A percentile compares a stretch with the other conserved stretches of the same genome.
Conservation (phyloP, 2,888 invertebrate species). For the Thecocarcelia acutangulata region DNA sequence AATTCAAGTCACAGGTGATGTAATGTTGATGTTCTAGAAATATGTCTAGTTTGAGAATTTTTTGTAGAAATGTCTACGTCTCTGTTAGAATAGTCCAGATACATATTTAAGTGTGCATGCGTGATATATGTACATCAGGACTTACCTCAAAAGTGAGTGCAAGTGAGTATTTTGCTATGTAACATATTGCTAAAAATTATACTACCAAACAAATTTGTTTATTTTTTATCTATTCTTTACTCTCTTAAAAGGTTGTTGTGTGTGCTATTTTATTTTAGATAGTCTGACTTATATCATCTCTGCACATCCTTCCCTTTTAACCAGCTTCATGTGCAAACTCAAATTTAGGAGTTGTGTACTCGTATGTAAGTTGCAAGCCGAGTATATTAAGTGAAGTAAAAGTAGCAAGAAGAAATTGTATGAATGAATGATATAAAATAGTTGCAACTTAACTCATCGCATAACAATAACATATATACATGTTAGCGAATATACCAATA, state of each 20-base stretch:
- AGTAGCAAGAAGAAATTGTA: constrained; percentile 50
- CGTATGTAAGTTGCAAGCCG: constrained; percentile 1
- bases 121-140: not conserved
- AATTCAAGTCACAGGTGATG: too few relatives aligned
- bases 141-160: constrained; percentile 7
- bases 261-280: constrained; percentile 43
- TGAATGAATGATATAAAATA: constrained; percentile 62
- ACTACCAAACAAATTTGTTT: constrained; percentile 57
- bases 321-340: constrained; percentile 7
- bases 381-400: constrained; percentile 35
- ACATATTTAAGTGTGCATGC: not conserved
- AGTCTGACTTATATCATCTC: constrained; percentile 64
- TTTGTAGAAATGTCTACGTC: constrained; percentile 7
- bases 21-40: too few relatives aligned
- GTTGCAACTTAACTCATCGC: constrained; percentile 62
- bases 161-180: constrained; percentile 39
- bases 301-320: constrained; percentile 58
- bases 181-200: constrained; percentile 60
- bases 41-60: too few relatives aligned
- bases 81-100: constrained; percentile 1
- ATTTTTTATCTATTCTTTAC: constrained; percentile 5
- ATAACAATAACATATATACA: not conserved
- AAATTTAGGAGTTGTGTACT: not conserved
- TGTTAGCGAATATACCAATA: not conserved
- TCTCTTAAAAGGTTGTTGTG: constrained; percentile 28